Conservation (phyloP, 2,888 invertebrate genomes). For the Coelogynopora nodosa region DNA sequence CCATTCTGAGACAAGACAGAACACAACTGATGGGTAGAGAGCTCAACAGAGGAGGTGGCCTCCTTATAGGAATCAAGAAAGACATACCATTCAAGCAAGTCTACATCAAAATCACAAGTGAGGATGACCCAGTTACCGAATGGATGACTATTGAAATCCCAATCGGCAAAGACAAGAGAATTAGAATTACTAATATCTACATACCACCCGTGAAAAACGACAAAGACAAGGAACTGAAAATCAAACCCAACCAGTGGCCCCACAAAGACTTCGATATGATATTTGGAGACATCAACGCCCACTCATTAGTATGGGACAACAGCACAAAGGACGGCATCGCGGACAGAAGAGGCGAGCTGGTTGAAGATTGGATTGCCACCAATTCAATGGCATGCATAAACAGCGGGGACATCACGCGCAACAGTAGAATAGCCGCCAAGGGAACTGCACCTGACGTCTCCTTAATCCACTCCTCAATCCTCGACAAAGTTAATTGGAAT, state of each 20-base stretch:
- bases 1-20: not conserved
- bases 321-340: not conserved
- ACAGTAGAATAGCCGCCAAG: not conserved
- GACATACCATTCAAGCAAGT: not conserved
- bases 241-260: not conserved
- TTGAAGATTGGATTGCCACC: not conserved
- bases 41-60: not conserved
- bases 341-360: not conserved
- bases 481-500: not conserved
- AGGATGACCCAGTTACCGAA: not conserved
- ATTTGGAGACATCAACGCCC: not conserved
- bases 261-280: not conserved
- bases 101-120: not conserved
- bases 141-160: not conserved
- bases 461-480: not conserved
- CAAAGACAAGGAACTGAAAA: not conserved
- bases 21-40: not conserved
- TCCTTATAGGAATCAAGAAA: not conserved
- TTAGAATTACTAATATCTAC: not conserved
- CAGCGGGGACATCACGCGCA: not conserved
- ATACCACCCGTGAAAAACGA: not conserved
- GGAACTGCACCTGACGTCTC: not conserved
- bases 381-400: not conserved
- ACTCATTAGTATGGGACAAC: not conserved
- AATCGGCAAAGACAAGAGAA: not conserved